These are phyloP conservation scores for Heliopora coerulea DNA, from an alignment of 92 coral and sea anemone genomes.

Conservation along the genomic window DNA sequence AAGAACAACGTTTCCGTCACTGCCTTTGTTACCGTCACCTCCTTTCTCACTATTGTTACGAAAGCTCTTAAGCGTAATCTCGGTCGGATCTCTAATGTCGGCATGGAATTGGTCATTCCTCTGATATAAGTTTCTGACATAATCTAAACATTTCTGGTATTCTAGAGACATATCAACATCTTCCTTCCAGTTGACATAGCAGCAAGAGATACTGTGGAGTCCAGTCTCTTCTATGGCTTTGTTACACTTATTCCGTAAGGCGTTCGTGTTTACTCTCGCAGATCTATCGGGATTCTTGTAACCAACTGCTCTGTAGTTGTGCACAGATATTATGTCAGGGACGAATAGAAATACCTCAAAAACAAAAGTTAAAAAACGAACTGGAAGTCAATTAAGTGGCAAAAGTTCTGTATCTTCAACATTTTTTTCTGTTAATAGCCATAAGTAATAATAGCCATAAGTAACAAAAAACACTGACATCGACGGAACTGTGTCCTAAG, in stretches of 20 bases:
- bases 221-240: conserved; percentile 48
- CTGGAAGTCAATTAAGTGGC: too few relatives aligned
- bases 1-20: too few relatives aligned
- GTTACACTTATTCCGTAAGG: conserved; percentile 68
- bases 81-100: conserved; percentile 59
- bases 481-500: too few relatives aligned
- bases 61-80: conserved; percentile 56
- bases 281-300: conserved; percentile 76
- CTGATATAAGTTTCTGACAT: conserved; percentile 54
- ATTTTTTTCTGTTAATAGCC: too few relatives aligned
- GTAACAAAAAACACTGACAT: too few relatives aligned
- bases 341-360: conserved; percentile 64
- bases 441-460: too few relatives aligned
- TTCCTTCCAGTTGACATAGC: conserved; percentile 61
- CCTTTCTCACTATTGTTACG: conserved; percentile 55
- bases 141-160: conserved; percentile 48
- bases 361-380: too few relatives aligned
- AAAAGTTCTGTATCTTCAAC: too few relatives aligned
- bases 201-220: conserved; percentile 22
- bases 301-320: conserved; percentile 74
- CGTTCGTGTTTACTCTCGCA: conserved; percentile 63
- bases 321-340: conserved; percentile 73
- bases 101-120: conserved; percentile 56
- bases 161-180: conserved; percentile 59
- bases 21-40: too few relatives aligned